Base-by-base conservation (phyloP, 1,140 invertebrate species). In the Penaeus indicus region DNA sequence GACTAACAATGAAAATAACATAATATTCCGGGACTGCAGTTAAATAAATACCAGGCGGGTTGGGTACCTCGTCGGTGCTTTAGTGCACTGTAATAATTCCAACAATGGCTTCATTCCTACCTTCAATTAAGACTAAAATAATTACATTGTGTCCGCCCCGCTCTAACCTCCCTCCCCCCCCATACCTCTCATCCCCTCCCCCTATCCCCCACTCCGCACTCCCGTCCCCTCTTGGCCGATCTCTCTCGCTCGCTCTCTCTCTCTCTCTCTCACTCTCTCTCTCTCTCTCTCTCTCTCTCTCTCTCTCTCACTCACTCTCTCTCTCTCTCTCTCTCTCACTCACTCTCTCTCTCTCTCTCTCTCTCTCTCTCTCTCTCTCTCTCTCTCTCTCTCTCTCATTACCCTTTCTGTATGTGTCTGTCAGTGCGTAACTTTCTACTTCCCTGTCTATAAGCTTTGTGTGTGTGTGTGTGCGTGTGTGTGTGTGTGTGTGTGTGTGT, bases 71-170 rank as follows among this genome's bases (percentile, higher is more conserved):
- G 54, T 54, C 54, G 54, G 54, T 54, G 54, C 54, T 54, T 54
- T 54, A 54, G 54, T 13, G 54, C 54, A 54, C 54, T 54, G 54
- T 54, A 83, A 81, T 88, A 88, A 88, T 88, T 83, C 83, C 80
- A 77, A 69, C 86, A 75, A 83, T 88, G 86, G 86, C 81, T 88
- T 88, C 86, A 84, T 88, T 88, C 81, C 86, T 69, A 67, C 80
- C 80, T 83, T 88, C 81, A 88, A 88, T 88, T 88, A 88, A 54
- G 69, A 84, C 60, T 83, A 88, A 88, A 88, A 88, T 88, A 88
- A 88, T 88, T 88, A 88, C 86, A 83, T 83, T 69, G 67, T 72
- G 32, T 32, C 67, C 32, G 32, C n/a, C 67, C 67, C 32, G n/a
- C 32, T 32, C 32, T 32, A 32, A 72, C 32, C 67, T 22, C 8